These are phyloP conservation scores for Diphyllodes magnificus DNA, from an alignment of 2,113 vertebrate species.

Conservation along the genomic window DNA sequence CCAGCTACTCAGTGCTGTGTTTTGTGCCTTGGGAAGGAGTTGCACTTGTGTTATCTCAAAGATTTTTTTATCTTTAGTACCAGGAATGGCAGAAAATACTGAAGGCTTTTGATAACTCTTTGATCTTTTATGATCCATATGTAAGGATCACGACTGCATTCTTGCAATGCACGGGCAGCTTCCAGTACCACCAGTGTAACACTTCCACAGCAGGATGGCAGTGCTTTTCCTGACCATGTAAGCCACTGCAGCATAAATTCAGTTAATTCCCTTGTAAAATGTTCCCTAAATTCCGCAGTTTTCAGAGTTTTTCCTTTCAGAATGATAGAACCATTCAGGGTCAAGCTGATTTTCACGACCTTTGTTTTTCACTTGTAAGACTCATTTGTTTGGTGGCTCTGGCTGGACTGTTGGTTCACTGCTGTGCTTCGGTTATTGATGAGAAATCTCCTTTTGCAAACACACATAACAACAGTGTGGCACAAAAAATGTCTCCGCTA, in stretches of 20 bases:
- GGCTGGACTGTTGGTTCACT: neutral
- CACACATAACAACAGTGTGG: neutral
- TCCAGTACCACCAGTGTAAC: neutral
- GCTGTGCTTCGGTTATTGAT: neutral
- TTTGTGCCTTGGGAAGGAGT: neutral
- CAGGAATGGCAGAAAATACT: neutral
- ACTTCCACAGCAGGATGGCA: accelerated
- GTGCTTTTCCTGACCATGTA: accelerated
- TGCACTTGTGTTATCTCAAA: neutral
- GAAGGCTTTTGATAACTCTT: neutral
- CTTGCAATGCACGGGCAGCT: neutral
- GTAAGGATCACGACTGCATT: neutral
- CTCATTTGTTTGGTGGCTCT: neutral
- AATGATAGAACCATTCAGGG: neutral
- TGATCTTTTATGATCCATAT: neutral
- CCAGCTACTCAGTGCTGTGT: neutral
- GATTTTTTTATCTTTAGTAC: neutral
- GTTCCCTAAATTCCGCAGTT: neutral
- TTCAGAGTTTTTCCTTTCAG: neutral
- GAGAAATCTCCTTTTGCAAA: neutral
- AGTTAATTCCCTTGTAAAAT: neutral
- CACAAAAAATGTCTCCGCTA: neutral
- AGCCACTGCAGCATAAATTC: neutral
- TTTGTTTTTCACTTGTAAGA: neutral
- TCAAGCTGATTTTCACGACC: neutral